Evolutionary conservation across 1,140 invertebrate species (phyloP), one percentile per base, ranked within the genome.

Genomic region (Philotrypesis tridentata): DNA sequence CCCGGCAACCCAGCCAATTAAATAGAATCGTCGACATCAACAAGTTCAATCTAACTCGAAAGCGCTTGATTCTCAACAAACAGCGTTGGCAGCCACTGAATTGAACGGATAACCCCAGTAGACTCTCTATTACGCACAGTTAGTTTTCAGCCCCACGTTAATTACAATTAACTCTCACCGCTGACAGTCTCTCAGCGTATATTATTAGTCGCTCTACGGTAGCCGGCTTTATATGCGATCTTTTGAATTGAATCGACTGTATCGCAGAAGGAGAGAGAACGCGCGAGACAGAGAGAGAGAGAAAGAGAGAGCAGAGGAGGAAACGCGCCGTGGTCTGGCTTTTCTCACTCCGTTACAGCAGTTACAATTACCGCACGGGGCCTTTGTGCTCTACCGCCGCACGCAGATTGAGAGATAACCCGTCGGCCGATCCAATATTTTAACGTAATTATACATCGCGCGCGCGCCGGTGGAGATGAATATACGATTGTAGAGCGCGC

Each of bases 331-430:
- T 37, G n/a, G n/a, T n/a, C n/a, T 37, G 33, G 33, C 4, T 37
- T 55, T 17, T 55, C 48, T 55, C 21, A n/a, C 48, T 55, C 31
- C n/a, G 65, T 60, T 37, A 25, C 17, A 70, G 40, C 40, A 70
- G 40, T 78, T 48, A 29, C 68, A 72, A 79, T 79, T 79, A 72
- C 77, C 61, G 43, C 1, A 21, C 2, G 0, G 11, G 70, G n/a
- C n/a, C 60, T 74, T 80, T 80, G 31, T 65, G 21, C 63, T 70
- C 61, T 68, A 43, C 11, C 61, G 25, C 4, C 14, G 7, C 0
- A 7, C 40, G 82, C 48, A 85, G 85, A 89, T 88, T 86, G 87
- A 89, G 85, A 87, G 85, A 88, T 88, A 88, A 89, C 61, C 82
- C 79, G 73, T 82, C 81, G 83, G 70, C 82, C 83, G 80, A 81